These are phyloP conservation scores for Phenacoccus solenopsis DNA, from an alignment of 1,140 invertebrate species.

Conservation along the genomic window DNA sequence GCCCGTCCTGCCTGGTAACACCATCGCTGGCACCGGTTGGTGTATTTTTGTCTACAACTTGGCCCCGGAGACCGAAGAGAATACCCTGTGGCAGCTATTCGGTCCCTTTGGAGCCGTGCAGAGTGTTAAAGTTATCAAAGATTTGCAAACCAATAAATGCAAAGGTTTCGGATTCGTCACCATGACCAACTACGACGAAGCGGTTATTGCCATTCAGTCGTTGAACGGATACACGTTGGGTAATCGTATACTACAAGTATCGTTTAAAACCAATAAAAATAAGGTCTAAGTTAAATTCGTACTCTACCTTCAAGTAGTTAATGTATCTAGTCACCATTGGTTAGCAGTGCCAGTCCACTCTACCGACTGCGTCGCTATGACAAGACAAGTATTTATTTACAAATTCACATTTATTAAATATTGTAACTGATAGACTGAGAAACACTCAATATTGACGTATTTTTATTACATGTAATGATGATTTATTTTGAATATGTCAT, in stretches of 20 bases:
- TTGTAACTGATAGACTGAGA: conserved; percentile 6
- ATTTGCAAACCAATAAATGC: conserved; percentile 96
- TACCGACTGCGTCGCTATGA: neutral
- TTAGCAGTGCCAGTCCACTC: neutral
- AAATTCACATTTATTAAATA: neutral
- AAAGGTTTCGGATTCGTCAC: conserved; percentile 99
- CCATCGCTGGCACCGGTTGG: conserved; percentile 78
- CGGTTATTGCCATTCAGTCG: conserved; percentile 90
- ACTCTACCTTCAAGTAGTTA: neutral
- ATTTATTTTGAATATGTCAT: conserved; percentile 9
- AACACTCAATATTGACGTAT: neutral
- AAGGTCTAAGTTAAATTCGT: conserved; percentile 34
- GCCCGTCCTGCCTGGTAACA: conserved; percentile 68
- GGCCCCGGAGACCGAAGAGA: conserved; percentile 95
- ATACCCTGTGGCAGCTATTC: conserved; percentile 96
- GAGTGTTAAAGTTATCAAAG: conserved; percentile 93
- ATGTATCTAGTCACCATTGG: neutral
- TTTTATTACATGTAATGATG: neutral
- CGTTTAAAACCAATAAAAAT: conserved; percentile 92
- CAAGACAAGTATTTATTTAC: neutral
- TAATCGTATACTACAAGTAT: conserved; percentile 95
- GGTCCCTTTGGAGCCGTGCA: conserved; percentile 98
- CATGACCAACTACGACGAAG: conserved; percentile 99
- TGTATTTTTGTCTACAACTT: conserved; percentile 99
- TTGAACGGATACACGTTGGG: conserved; percentile 95